Percentiles rank a stretch among this genome's conserved stretches.
These are phyloP conservation scores for Brachyptera risi DNA, from an alignment of 2,888 invertebrate genomes.

Conservation along the genomic window DNA sequence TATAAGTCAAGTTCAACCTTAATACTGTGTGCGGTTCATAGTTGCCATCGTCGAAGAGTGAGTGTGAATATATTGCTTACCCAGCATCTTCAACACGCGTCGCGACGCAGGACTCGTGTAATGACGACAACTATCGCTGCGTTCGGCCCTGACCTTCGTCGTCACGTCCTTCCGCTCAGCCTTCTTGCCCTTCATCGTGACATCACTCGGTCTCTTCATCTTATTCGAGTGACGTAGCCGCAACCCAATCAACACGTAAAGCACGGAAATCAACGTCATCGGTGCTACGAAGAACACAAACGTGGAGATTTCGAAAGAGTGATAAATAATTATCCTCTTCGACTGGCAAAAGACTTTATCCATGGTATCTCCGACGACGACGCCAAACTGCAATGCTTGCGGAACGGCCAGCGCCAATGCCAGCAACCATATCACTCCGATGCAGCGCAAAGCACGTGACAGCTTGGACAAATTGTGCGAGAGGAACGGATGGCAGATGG, in stretches of 20 bases:
- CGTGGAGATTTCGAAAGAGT: conserved; percentile 58
- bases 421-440: conserved; percentile 69
- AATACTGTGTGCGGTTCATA: too few species aligned
- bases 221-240: conserved; percentile 50
- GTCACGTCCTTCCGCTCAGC: neutral
- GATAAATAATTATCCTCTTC: conserved; percentile 46
- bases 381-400: conserved; percentile 75
- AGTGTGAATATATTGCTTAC: too few species aligned
- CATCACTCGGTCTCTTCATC: conserved; percentile 26
- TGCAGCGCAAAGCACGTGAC: conserved; percentile 72
- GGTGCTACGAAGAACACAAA: conserved; percentile 59
- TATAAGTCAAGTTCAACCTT: too few species aligned
- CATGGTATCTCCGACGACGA: conserved; percentile 45
- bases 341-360: conserved; percentile 47
- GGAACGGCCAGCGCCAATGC: conserved; percentile 72
- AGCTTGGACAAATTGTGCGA: conserved; percentile 80
- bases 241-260: conserved; percentile 52
- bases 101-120: conserved; percentile 55
- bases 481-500: conserved; percentile 65
- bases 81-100: conserved; percentile 70
- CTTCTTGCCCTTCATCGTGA: neutral
- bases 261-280: conserved; percentile 55
- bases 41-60: too few species aligned
- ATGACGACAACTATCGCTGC: conserved; percentile 18
- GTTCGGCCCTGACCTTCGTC: neutral